phyloP scores from a whole-genome alignment of 1,140 invertebrate genomes.

The Sweltsa coloradensis region DNA sequence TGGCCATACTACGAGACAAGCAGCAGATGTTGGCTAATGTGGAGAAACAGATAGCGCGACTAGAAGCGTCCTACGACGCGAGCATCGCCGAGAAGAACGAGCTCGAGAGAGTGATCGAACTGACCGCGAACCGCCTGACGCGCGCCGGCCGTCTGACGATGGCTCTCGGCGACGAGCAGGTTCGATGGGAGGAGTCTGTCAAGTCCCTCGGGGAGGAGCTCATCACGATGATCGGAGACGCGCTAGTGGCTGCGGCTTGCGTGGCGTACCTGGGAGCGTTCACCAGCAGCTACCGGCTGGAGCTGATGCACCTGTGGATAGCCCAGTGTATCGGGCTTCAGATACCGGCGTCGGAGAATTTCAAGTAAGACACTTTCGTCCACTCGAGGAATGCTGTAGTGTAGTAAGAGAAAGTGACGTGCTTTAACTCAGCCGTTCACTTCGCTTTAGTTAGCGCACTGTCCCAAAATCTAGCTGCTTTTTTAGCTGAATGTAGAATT shows the following conservation, averaged over 20 bases:
- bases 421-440: no score
- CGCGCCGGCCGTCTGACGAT: constrained; percentile 71
- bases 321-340: constrained; percentile 39
- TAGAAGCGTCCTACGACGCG: constrained; percentile 52
- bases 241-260: constrained; percentile 68
- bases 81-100: constrained; percentile 42
- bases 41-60: constrained; percentile 49
- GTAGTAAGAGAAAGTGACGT: no score
- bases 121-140: constrained; percentile 63
- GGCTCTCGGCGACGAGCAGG: constrained; percentile 71
- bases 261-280: constrained; percentile 84
- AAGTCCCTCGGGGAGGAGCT: constrained; percentile 42
- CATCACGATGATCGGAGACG: constrained; percentile 62
- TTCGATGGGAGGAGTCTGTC: constrained; percentile 65
- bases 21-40: constrained; percentile 62
- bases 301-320: constrained; percentile 57
- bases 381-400: no score
- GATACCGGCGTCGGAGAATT: constrained; percentile 56
- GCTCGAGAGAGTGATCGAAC: constrained; percentile 48
- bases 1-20: constrained; percentile 63
- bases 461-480: no score
- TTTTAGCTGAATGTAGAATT: no score
- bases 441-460: no score
- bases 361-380: constrained; percentile 31
- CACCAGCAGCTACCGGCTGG: constrained; percentile 55